Evolutionary conservation across 2,888 invertebrate genomes (phyloP).

Genomic region (Harmothoe impar): DNA sequence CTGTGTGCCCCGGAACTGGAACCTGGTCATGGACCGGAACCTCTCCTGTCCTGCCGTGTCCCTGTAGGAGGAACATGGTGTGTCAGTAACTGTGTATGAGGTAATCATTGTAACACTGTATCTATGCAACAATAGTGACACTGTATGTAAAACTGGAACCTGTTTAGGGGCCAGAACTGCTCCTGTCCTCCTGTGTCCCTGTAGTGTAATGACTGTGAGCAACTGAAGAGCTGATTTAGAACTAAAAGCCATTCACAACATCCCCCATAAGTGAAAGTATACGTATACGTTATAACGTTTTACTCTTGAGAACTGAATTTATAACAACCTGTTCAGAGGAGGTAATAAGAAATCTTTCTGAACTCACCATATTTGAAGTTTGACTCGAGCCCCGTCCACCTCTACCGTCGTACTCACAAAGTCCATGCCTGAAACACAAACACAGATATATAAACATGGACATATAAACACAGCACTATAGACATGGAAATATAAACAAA

Average conservation of each 20-base stretch:
- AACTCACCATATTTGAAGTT: constrained; percentile 52
- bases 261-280: too few species aligned
- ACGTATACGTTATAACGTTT: too few species aligned
- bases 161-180: background rate
- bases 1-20: constrained; percentile 94
- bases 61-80: constrained; percentile 85
- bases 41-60: constrained; percentile 92
- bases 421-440: constrained; percentile 48
- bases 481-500: too few species aligned
- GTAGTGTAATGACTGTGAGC: too few species aligned
- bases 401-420: constrained; percentile 42
- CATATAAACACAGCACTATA: too few species aligned
- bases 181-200: background rate
- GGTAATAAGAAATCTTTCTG: background rate
- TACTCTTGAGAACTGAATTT: too few species aligned
- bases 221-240: too few species aligned
- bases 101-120: background rate
- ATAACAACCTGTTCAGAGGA: too few species aligned
- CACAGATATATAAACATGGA: too few species aligned
- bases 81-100: background rate
- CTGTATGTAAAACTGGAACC: background rate
- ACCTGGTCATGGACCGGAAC: constrained; percentile 92
- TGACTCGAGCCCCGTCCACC: constrained; percentile 30
- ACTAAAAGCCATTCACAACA: too few species aligned
- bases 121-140: background rate